Base-by-base conservation (phyloP, 2,797 vertebrate species). In the Enteromius afrohamiltoni region DNA sequence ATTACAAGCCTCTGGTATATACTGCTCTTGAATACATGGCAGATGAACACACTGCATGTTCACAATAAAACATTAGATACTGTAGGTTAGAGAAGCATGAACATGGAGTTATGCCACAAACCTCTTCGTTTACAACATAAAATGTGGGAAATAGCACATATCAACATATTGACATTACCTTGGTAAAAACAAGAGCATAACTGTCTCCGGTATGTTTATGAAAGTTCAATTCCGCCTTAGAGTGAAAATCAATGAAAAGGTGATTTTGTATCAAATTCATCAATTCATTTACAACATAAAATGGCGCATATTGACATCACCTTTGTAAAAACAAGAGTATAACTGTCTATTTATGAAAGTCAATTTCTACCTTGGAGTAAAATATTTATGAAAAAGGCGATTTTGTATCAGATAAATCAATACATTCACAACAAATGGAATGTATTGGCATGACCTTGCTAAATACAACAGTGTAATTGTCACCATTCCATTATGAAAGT, bases 1-100 rank as follows among this genome's bases (percentile, higher is more conserved):
- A 55, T 68, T 77, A 42, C n/a, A 68, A 55, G 23, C 71, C 47
- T 68, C 49, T 16, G 10, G 62, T 42, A 53, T 29, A 49, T 75
- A 13, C 21, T 76, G 60, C 34, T n/a, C 47, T 68, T 82, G 60
- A 65, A 76, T 29, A 75, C 10, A n/a, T n/a, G 14, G 14, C 17
- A 19, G 17, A 17, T 51, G 29, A 40, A 53, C 58, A 26, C 40
- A 58, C 16, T 21, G n/a, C 49, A 80, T 51, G n/a, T 73, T 49
- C 70, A 69, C 21, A 29, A 45, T 70, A 26, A 80, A 53, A 79
- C 14, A 79, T 40, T 4, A 7, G 47, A 29, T 31, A 29, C 29
- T 29, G 29, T 21, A 6, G 23, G 34, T 40, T 45, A 70, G 45
- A 53, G 51, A n/a, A 58, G 34, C 67, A 80, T n/a, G 6, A 13